Percentiles rank a stretch among this genome's conserved stretches.
phyloP scores from a whole-genome alignment of 2,888 invertebrate species.

The Halocaridina rubra region DNA sequence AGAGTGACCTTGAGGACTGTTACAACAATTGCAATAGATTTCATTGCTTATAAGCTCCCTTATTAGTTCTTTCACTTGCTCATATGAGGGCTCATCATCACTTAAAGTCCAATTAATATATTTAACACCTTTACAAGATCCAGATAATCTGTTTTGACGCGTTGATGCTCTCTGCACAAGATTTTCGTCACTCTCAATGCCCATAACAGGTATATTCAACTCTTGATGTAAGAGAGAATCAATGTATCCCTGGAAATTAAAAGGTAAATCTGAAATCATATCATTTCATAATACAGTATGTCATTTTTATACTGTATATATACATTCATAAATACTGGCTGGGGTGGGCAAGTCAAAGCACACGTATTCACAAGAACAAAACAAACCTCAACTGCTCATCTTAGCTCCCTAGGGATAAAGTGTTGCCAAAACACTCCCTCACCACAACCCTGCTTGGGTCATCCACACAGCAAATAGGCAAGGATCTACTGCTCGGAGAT shows the following conservation, averaged over 20 bases:
- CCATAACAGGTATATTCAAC: constrained; percentile 27
- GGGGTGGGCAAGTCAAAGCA: not conserved
- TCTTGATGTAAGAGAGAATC: constrained; percentile 42
- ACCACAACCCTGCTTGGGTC: too few relatives aligned
- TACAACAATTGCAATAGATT: constrained; percentile 10
- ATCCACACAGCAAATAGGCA: too few relatives aligned
- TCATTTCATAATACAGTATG: not conserved
- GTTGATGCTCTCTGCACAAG: constrained; percentile 34
- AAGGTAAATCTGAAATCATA: not conserved
- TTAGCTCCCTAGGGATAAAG: too few relatives aligned
- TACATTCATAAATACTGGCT: not conserved
- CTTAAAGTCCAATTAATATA: constrained; percentile 22
- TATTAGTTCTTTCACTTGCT: constrained; percentile 10
- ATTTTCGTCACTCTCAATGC: constrained; percentile 35
- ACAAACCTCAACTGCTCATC: not conserved
- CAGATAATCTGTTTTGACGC: constrained; percentile 26
- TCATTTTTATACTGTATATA: not conserved
- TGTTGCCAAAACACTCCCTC: too few relatives aligned
- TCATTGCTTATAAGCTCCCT: constrained; percentile 11
- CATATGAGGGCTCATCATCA: constrained; percentile 25
- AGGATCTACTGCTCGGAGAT: too few relatives aligned
- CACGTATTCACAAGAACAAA: not conserved
- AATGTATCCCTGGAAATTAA: constrained; percentile 50
- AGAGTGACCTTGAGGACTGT: not conserved
- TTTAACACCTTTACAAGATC: constrained; percentile 21